These are phyloP conservation scores for Piprites chloris DNA, from an alignment of 2,113 vertebrate species.

Conservation along the genomic window DNA sequence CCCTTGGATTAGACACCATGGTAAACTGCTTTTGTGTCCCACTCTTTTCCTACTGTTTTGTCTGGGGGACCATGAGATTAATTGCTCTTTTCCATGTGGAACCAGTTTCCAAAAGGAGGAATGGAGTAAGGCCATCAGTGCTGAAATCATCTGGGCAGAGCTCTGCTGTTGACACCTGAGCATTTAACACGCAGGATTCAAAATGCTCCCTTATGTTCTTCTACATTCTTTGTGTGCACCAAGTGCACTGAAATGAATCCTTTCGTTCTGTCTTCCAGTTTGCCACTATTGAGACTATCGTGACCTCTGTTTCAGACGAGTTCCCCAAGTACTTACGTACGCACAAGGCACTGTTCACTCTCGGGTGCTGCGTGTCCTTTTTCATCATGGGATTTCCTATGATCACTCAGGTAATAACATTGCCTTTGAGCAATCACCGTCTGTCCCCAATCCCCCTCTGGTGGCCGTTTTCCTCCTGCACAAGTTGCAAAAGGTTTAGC, in stretches of 20 bases:
- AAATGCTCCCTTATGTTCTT: rapidly evolving
- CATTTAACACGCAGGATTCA: not conserved
- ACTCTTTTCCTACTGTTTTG: not conserved
- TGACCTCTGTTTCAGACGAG: constrained; percentile 95
- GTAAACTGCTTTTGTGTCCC: constrained; percentile 71
- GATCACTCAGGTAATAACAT: constrained; percentile 89
- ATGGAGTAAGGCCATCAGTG: not conserved
- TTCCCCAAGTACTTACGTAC: constrained; percentile 94
- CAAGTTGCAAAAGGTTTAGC: not conserved
- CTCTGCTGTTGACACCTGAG: not conserved
- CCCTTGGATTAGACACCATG: constrained; percentile 97
- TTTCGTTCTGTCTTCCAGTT: constrained; percentile 75
- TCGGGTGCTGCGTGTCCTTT: constrained; percentile 87
- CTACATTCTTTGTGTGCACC: rapidly evolving
- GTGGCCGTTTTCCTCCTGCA: not conserved
- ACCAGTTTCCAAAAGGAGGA: not conserved
- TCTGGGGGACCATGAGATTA: not conserved
- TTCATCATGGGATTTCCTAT: constrained; percentile 98
- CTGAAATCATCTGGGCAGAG: not conserved
- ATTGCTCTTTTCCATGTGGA: not conserved
- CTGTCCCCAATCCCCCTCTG: not conserved
- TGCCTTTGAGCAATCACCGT: not conserved
- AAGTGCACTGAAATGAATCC: rapidly evolving
- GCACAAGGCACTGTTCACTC: constrained; percentile 90
- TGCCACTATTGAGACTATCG: constrained; percentile 97